Evolutionary conservation across 2,797 vertebrate genomes (phyloP).

Genomic region (Xerus rutilus): DNA sequence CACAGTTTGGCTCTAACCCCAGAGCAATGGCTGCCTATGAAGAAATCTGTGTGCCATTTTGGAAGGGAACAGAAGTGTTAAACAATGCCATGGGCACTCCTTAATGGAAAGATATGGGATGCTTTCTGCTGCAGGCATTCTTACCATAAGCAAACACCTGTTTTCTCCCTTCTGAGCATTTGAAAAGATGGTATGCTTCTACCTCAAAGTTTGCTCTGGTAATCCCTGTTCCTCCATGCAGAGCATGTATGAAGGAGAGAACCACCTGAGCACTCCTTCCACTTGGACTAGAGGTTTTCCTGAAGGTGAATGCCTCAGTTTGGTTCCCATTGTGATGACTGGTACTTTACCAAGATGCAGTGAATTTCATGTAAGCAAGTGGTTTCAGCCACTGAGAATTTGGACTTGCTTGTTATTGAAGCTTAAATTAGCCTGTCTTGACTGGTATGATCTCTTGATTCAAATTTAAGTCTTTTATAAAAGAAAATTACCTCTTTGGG

Average conservation of each 20-base stretch:
- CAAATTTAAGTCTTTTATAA: slow-evolving; percentile 38
- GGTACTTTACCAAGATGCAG: neutral
- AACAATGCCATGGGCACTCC: neutral
- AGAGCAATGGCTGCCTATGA: neutral
- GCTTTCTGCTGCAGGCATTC: neutral
- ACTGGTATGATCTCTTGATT: slow-evolving; percentile 1
- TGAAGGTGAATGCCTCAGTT: neutral
- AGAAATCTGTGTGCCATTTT: neutral
- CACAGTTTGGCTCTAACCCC: neutral
- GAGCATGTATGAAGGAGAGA: neutral
- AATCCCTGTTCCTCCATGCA: neutral
- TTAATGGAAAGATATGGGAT: neutral
- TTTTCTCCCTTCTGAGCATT: neutral
- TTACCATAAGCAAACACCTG: neutral
- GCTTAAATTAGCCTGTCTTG: slow-evolving; percentile 39
- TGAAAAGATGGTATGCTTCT: neutral
- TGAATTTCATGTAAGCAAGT: neutral
- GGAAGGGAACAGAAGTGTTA: neutral
- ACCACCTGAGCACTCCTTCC: no score
- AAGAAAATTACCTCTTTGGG: neutral
- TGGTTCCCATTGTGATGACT: neutral
- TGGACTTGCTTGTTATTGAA: neutral
- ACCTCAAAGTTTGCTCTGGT: neutral
- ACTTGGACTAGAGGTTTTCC: neutral
- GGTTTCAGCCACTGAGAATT: neutral